phyloP scores from a whole-genome alignment of 2,113 vertebrate genomes.

The Chitala chitala region DNA sequence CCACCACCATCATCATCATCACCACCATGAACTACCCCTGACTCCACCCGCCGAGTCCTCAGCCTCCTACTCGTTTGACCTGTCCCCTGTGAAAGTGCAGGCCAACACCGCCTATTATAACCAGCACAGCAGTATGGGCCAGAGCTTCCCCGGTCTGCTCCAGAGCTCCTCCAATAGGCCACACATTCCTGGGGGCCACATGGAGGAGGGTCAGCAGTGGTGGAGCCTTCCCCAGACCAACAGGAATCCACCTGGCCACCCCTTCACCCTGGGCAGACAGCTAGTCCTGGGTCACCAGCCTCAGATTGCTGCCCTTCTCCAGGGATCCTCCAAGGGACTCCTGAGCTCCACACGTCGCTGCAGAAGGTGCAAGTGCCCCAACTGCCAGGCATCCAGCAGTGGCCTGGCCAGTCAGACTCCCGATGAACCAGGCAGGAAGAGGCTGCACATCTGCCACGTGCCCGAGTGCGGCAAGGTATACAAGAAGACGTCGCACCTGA shows the following conservation, averaged over 20 bases:
- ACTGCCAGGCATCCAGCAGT: slow-evolving; percentile 66
- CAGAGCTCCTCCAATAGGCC: slow-evolving; percentile 62
- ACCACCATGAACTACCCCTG: slow-evolving; percentile 73
- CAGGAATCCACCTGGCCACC: slow-evolving; percentile 45
- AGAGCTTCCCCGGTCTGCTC: slow-evolving; percentile 70
- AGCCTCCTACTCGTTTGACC: slow-evolving; percentile 70
- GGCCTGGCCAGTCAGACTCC: slow-evolving; percentile 17
- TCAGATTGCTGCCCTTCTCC: slow-evolving; percentile 71
- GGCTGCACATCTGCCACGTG: slow-evolving; percentile 76
- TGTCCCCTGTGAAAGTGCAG: slow-evolving; percentile 70
- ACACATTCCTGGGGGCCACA: slow-evolving; percentile 55
- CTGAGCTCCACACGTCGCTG: slow-evolving; percentile 72
- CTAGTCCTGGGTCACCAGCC: slow-evolving; percentile 73
- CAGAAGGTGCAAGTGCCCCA: slow-evolving; percentile 75
- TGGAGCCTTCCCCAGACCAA: slow-evolving; percentile 74
- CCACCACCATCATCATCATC: slow-evolving; percentile 59
- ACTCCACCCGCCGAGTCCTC: slow-evolving; percentile 73
- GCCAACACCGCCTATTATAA: slow-evolving; percentile 61
- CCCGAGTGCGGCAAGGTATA: slow-evolving; percentile 79
- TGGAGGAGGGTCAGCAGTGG: slow-evolving; percentile 72
- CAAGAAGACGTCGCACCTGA: slow-evolving; percentile 82
- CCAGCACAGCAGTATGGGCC: slow-evolving; percentile 62
- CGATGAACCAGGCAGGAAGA: slow-evolving; percentile 70
- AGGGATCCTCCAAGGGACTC: slow-evolving; percentile 70
- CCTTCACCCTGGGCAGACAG: slow-evolving; percentile 66